Conservation (phyloP, 2,888 invertebrate genomes). For the Aphelenchoides bicaudatus region DNA sequence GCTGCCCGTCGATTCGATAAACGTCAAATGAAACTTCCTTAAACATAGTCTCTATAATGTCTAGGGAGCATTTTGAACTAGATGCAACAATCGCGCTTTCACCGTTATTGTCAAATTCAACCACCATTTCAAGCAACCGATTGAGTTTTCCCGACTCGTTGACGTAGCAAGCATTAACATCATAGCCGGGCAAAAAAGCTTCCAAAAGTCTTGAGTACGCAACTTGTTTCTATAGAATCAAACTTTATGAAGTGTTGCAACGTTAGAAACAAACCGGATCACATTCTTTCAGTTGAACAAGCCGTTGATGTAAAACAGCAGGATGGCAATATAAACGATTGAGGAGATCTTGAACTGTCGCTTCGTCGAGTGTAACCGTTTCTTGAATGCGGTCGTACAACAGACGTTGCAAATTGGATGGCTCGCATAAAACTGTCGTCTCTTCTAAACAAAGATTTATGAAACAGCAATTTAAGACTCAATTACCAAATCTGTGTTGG, state of each 20-base stretch:
- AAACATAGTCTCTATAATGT: background rate
- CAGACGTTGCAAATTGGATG: too few species aligned
- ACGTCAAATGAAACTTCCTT: conserved; percentile 12
- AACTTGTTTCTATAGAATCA: too few species aligned
- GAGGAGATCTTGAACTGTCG: background rate
- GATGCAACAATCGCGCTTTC: conserved; percentile 14
- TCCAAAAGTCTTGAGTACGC: too few species aligned
- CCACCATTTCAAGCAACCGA: conserved; percentile 15
- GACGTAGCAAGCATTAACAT: too few species aligned
- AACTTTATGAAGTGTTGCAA: too few species aligned
- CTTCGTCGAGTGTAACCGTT: background rate
- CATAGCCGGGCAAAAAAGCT: too few species aligned
- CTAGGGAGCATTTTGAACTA: conserved; percentile 3
- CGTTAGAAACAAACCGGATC: conserved; percentile 8
- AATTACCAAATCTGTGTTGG: conserved; percentile 3
- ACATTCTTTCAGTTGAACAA: conserved; percentile 3
- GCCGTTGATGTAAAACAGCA: background rate
- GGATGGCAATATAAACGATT: background rate
- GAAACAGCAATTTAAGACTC: too few species aligned
- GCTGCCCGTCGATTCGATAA: background rate
- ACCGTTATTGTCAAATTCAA: conserved; percentile 9
- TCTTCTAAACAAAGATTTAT: too few species aligned
- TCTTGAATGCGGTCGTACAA: background rate
- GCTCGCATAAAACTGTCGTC: too few species aligned
- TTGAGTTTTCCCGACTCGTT: conserved; percentile 20